Evolutionary conservation across 2,888 invertebrate species (phyloP).

Genomic region (Lithophane leautieri): DNA sequence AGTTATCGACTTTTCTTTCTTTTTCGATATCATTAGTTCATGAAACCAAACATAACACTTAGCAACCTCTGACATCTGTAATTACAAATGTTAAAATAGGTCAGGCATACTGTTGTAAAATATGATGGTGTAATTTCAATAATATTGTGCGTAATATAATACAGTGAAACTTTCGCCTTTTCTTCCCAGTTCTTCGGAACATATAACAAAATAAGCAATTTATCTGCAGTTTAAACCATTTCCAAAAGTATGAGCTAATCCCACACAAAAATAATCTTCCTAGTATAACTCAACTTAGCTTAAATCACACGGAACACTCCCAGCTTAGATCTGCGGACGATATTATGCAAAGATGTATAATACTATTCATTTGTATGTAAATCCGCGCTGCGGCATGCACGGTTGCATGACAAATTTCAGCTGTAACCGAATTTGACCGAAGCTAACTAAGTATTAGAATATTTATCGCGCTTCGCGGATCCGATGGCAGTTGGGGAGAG

Average conservation of each 20-base stretch:
- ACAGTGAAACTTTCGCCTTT: neutral
- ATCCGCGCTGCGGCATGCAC: constrained; percentile 55
- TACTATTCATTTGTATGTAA: constrained; percentile 67
- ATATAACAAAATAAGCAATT: neutral
- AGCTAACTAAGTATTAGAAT: constrained; percentile 57
- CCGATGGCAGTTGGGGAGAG: neutral
- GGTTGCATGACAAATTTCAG: constrained; percentile 63
- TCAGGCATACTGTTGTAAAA: neutral
- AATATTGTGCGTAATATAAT: neutral
- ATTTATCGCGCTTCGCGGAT: constrained; percentile 40
- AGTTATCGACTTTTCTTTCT: neutral
- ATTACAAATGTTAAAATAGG: neutral
- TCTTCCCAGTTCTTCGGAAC: too few species aligned
- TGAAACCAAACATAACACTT: neutral
- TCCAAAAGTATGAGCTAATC: neutral
- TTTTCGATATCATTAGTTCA: neutral
- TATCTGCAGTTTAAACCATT: neutral
- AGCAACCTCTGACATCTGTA: neutral
- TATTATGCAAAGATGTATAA: constrained; percentile 66
- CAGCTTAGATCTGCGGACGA: constrained; percentile 23
- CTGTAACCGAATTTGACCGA: constrained; percentile 54
- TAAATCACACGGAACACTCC: constrained; percentile 40
- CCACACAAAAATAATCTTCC: constrained; percentile 4
- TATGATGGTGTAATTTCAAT: too few species aligned
- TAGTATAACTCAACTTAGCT: neutral